A percentile compares a stretch with the other conserved stretches of the same genome.
phyloP scores from a whole-genome alignment of 2,888 invertebrate genomes.

The Panopea generosa region DNA sequence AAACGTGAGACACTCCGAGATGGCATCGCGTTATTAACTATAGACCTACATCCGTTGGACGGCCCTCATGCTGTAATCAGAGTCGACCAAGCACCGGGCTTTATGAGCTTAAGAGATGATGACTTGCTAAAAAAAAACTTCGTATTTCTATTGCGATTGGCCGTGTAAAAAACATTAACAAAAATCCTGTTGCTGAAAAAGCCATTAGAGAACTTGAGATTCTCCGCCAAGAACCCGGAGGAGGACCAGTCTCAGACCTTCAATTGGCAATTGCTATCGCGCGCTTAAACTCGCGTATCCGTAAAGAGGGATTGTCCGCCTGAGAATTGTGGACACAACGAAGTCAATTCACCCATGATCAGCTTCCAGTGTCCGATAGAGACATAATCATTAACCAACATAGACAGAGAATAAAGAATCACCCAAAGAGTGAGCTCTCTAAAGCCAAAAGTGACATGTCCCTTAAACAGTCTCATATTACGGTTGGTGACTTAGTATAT shows the following conservation, averaged over 20 bases:
- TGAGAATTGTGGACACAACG: slow-evolving; percentile 61
- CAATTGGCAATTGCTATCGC: slow-evolving; percentile 35
- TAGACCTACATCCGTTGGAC: slow-evolving; percentile 35
- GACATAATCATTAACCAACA: slow-evolving; percentile 31
- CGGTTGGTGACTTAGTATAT: slow-evolving; percentile 13
- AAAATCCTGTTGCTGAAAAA: slow-evolving; percentile 70
- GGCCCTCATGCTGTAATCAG: slow-evolving; percentile 23
- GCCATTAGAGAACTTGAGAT: slow-evolving; percentile 70
- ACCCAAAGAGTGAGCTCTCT: slow-evolving; percentile 8
- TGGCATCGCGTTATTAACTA: slow-evolving; percentile 27
- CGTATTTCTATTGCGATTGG: slow-evolving; percentile 10
- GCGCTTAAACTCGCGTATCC: slow-evolving; percentile 54
- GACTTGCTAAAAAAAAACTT: not conserved
- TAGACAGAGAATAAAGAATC: not conserved
- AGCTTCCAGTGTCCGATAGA: slow-evolving; percentile 52
- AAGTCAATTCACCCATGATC: slow-evolving; percentile 59
- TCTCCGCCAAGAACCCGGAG: slow-evolving; percentile 42
- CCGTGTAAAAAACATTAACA: slow-evolving; percentile 27
- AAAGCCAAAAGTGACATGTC: not conserved
- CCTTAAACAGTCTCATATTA: not conserved
- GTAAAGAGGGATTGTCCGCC: slow-evolving; percentile 52
- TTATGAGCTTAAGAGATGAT: slow-evolving; percentile 22
- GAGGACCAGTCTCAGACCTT: slow-evolving; percentile 17
- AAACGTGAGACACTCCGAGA: slow-evolving; percentile 30
- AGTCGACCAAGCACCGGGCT: slow-evolving; percentile 64